Conservation (phyloP, 2,888 invertebrate species). For the Lasioglossum leucozonium region DNA sequence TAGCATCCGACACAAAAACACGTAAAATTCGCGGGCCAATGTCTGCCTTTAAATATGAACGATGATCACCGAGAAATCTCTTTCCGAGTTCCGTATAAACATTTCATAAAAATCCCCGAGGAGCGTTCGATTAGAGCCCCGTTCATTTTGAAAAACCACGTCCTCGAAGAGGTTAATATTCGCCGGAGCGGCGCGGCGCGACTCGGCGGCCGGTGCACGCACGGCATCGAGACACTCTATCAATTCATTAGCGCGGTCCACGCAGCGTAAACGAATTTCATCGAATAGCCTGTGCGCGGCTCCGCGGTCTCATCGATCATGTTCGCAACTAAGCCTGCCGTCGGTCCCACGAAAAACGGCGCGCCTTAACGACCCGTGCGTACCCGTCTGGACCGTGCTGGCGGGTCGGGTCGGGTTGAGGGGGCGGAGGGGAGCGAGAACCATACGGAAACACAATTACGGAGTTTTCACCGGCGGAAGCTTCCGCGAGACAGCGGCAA, state of each 20-base stretch:
- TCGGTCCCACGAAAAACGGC: constrained; percentile 42
- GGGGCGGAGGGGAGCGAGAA: neutral
- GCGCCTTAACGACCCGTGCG: constrained; percentile 53
- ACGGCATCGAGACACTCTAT: constrained; percentile 58
- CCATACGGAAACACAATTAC: constrained; percentile 62
- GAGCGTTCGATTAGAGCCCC: neutral
- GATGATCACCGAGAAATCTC: neutral
- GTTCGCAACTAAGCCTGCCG: constrained; percentile 40
- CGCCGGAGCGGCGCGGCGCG: neutral
- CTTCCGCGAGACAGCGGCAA: constrained; percentile 60
- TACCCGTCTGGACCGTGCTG: neutral
- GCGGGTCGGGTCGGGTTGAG: neutral
- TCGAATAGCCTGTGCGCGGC: constrained; percentile 41
- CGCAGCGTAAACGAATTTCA: constrained; percentile 57
- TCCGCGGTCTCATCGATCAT: constrained; percentile 67
- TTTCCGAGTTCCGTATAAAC: neutral
- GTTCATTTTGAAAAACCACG: neutral
- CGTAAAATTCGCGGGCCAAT: neutral
- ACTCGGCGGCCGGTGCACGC: neutral
- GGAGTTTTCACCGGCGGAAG: constrained; percentile 56
- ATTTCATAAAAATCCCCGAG: neutral
- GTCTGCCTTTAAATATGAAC: neutral
- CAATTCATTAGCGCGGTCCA: constrained; percentile 64
- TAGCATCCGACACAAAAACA: neutral
- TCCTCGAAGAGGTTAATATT: constrained; percentile 9